A percentile compares a stretch with the other conserved stretches of the same genome.
These are phyloP conservation scores for Tridacna crocea DNA, from an alignment of 2,888 invertebrate genomes.

Conservation along the genomic window DNA sequence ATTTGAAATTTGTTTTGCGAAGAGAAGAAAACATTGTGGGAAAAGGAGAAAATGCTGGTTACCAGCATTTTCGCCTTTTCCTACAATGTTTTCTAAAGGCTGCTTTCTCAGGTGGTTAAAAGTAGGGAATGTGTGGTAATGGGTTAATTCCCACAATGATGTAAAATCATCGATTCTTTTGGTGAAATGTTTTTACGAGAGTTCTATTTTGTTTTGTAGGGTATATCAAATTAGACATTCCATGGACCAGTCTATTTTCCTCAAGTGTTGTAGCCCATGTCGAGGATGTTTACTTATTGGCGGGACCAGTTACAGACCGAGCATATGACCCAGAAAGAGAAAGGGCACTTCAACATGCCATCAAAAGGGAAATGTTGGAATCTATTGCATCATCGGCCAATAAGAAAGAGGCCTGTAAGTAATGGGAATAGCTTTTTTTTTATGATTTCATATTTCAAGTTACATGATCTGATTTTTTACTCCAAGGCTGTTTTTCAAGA, in stretches of 20 bases:
- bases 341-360: constrained; percentile 89
- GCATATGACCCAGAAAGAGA: constrained; percentile 91
- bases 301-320: constrained; percentile 88
- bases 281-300: constrained; percentile 91
- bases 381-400: constrained; percentile 85
- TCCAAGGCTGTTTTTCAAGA: too few species aligned
- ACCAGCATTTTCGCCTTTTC: too few species aligned
- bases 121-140: too few species aligned
- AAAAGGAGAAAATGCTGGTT: too few species aligned
- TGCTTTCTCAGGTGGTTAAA: too few species aligned
- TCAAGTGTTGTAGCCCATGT: constrained; percentile 90
- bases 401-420: constrained; percentile 67
- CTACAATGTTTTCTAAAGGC: too few species aligned
- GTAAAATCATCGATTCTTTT: too few species aligned
- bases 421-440: neutral
- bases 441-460: too few species aligned
- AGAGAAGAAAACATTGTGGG: too few species aligned
- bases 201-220: constrained; percentile 67
- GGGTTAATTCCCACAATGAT: too few species aligned
- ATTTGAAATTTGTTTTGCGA: too few species aligned
- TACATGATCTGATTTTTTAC: too few species aligned
- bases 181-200: neutral
- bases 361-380: constrained; percentile 89
- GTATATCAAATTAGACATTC: constrained; percentile 86
- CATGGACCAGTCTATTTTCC: constrained; percentile 91